phyloP scores from a whole-genome alignment of 2,888 invertebrate species.

The Amblyjoppa fuscipennis region DNA sequence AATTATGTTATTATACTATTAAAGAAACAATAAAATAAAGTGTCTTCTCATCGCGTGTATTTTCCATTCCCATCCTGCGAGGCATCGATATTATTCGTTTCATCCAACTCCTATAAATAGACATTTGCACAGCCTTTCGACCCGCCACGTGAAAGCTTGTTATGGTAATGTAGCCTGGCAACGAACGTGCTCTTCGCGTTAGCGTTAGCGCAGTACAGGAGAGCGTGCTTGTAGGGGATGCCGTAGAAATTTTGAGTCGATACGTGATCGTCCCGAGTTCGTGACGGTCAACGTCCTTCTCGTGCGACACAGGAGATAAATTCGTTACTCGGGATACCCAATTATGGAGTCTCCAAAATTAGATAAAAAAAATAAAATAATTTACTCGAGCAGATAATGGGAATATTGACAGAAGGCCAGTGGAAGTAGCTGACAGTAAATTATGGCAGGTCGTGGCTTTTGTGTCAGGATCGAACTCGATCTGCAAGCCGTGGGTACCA shows the following conservation, averaged over 20 bases:
- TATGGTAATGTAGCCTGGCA: constrained; percentile 70
- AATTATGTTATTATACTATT: not conserved
- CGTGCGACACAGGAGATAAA: not conserved
- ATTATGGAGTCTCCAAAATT: not conserved
- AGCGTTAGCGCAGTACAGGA: not conserved
- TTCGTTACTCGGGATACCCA: not conserved
- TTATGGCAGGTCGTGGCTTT: constrained; percentile 82
- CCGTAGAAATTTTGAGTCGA: constrained; percentile 14
- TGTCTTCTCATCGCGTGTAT: not conserved
- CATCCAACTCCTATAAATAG: not conserved
- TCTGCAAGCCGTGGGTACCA: constrained; percentile 81
- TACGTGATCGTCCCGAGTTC: constrained; percentile 4
- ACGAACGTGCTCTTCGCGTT: constrained; percentile 41
- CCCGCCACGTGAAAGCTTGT: constrained; percentile 51
- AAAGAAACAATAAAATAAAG: constrained; percentile 9
- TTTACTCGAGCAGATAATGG: not conserved
- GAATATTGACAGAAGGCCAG: constrained; percentile 3
- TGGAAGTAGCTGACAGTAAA: constrained; percentile 43
- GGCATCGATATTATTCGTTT: not conserved
- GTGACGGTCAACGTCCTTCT: constrained; percentile 10
- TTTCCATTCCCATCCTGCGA: not conserved
- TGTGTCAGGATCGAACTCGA: constrained; percentile 81
- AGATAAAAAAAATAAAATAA: not conserved
- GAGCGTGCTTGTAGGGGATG: constrained; percentile 7
- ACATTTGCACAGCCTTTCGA: not conserved